Percentiles rank a stretch among this genome's conserved stretches.
These are phyloP conservation scores for Phoxinus phoxinus DNA, from an alignment of 2,113 vertebrate species.

Conservation along the genomic window DNA sequence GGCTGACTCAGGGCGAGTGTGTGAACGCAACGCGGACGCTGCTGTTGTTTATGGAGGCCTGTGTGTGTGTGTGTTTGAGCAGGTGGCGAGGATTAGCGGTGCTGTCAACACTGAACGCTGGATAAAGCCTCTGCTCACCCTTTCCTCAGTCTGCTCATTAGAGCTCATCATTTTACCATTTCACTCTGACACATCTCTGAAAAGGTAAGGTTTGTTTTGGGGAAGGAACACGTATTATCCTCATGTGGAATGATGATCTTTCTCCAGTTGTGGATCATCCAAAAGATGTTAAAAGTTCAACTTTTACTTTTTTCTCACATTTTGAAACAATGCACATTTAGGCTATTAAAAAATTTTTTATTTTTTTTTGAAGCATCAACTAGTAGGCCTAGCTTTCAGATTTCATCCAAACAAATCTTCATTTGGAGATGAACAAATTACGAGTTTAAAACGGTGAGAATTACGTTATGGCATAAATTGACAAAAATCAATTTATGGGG, in stretches of 20 bases:
- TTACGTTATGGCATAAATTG: no score
- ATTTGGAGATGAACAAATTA: no score
- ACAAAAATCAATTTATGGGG: no score
- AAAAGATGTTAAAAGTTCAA: background rate
- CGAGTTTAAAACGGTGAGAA: no score
- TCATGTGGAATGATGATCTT: constrained; percentile 25
- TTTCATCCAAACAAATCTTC: no score
- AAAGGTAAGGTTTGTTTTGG: constrained; percentile 12
- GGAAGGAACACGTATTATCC: background rate
- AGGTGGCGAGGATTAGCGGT: constrained; percentile 98
- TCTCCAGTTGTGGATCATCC: background rate
- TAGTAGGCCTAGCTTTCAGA: no score
- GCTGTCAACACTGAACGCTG: constrained; percentile 91
- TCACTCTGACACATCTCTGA: constrained; percentile 46
- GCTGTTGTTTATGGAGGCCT: constrained; percentile 72
- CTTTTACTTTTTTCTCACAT: background rate
- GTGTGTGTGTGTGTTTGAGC: constrained; percentile 87
- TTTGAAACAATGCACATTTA: background rate
- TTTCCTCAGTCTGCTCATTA: constrained; percentile 65
- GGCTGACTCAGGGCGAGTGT: constrained; percentile 67
- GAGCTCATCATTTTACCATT: constrained; percentile 70
- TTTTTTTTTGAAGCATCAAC: no score
- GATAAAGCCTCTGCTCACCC: constrained; percentile 78
- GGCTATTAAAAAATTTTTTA: no score
- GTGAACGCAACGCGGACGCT: constrained; percentile 68